These are phyloP conservation scores for Heliothis subflexa DNA, from an alignment of 1,140 invertebrate genomes.

Conservation along the genomic window DNA sequence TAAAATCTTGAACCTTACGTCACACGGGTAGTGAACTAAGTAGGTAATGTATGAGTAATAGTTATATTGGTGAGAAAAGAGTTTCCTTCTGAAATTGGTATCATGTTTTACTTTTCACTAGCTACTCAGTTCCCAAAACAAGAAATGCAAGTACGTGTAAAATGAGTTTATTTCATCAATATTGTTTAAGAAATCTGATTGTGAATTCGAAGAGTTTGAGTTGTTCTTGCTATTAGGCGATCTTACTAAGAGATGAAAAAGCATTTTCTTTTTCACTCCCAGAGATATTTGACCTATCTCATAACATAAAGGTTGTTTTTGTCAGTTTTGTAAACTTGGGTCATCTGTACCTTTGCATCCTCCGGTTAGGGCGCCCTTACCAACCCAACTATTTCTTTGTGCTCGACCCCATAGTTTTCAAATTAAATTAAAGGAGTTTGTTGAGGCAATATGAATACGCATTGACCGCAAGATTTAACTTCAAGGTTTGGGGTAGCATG, in stretches of 20 bases:
- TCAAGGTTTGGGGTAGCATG: constrained; percentile 8
- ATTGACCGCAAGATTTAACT: constrained; percentile 44
- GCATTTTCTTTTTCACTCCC: not conserved
- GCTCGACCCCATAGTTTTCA: constrained; percentile 69
- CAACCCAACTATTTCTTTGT: constrained; percentile 75
- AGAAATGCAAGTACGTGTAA: no score
- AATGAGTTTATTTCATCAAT: no score
- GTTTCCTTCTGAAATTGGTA: not conserved
- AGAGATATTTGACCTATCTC: constrained; percentile 12
- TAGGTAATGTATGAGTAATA: not conserved
- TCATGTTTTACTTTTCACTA: not conserved
- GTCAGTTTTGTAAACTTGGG: constrained; percentile 22
- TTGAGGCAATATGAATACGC: constrained; percentile 50
- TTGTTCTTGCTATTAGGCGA: no score
- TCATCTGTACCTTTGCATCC: constrained; percentile 3
- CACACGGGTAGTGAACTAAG: not conserved
- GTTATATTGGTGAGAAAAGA: not conserved
- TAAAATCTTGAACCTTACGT: constrained; percentile 27
- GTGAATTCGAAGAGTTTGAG: no score
- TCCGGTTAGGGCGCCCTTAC: constrained; percentile 22
- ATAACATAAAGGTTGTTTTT: constrained; percentile 32
- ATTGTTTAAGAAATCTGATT: no score
- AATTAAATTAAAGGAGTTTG: constrained; percentile 69
- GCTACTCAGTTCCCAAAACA: not conserved
- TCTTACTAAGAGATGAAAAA: not conserved